Evolutionary conservation across 2,797 vertebrate species (phyloP), one percentile per base, ranked within the genome.

Genomic region (Rhinoraja longicauda): DNA sequence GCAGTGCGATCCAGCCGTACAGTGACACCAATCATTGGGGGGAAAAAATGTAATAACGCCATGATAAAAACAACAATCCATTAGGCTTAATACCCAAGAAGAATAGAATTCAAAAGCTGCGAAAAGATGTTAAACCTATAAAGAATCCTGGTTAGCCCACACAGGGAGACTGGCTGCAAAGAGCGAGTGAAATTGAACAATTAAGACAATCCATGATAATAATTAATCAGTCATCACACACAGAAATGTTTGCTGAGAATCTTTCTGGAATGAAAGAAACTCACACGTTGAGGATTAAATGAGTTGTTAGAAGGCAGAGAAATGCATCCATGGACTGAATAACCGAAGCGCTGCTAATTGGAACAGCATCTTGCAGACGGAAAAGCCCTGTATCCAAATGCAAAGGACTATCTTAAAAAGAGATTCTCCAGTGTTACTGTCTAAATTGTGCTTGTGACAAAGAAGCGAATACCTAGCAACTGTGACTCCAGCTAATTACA

Each of bases 261-360:
- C 62, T 88, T 17, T 19, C n/a, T 1, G 32, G 17, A 88, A 88
- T 62, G 17, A 88, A 19, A 32, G 17, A 0, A 67, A 59, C 62
- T 88, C 88, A 21, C 62, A 88, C 59, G 9, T 19, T 67, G 84
- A 62, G 84, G 84, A 36, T 88, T 67, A 88, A 88, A 62, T 32
- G 29, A 86, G 57, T 59, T 57, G 62, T 53, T 26, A 10, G 10
- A 29, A 5, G 8, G 84, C 17, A 64, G 12, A 32, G 70, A 21
- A 32, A 88, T 86, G 9, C n/a, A 88, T 21, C 5, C 57, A n/a
- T 2, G 10, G 59, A 7, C 29, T 32, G 84, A 88, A 36, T 88
- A 88, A 21, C 17, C 64, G 84, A 24, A 86, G 59, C 62, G 17
- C 12, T 62, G 45, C 59, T 21, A 36, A 64, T 15, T 86, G 82